Base-by-base conservation (phyloP, 1,140 invertebrate species). In the Drosophila eugracilis region DNA sequence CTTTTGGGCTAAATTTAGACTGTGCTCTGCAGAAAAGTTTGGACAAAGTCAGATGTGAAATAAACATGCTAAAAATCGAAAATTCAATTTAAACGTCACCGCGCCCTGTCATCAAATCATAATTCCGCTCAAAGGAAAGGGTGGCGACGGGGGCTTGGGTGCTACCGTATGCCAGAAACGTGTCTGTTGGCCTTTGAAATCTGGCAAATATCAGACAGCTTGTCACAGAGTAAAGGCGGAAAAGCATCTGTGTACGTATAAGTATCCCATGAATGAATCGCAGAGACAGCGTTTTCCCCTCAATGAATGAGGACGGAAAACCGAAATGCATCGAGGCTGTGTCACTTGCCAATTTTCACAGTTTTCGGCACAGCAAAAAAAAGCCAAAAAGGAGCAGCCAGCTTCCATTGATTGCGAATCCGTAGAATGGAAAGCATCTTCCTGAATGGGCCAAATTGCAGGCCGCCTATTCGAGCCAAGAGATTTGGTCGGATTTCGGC, bases 51-150 rank as follows among this genome's bases (percentile, higher is more conserved):
- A 50, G 58, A 53, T 60, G 36, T 24, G 60, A 63, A 59, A 75
- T 71, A 66, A 78, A 69, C 69, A 78, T 60, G 55, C 54, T 48
- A 62, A 57, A 77, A 73, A 67, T 72, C 44, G 39, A 69, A 71
- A 76, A 86, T 80, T 80, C 76, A 84, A 85, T 84, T 76, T 67
- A 75, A 85, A 73, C 65, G 60, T 85, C 80, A 57, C 71, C 57
- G 36, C 50, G 55, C 55, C 47, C 55, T 69, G 60, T 73, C 80
- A 69, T 73, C 73, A 62, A 54, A 72, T 63, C 60, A 84, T 72
- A 80, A 77, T 78, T 83, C 36, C 5, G 24, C 37, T 14, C 22
- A 58, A 48, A 48, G 50, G 4, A 47, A 34, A 19, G 39, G 17
- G 17, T 48, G 1, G 39, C 12, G 28, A 12, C 14, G 2, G 7